Percentiles rank a stretch among this genome's conserved stretches.
Evolutionary conservation across 30 jellyfish, hydroid and myxozoan species (phyloP).

Genomic region (Clytia hemisphaerica): DNA sequence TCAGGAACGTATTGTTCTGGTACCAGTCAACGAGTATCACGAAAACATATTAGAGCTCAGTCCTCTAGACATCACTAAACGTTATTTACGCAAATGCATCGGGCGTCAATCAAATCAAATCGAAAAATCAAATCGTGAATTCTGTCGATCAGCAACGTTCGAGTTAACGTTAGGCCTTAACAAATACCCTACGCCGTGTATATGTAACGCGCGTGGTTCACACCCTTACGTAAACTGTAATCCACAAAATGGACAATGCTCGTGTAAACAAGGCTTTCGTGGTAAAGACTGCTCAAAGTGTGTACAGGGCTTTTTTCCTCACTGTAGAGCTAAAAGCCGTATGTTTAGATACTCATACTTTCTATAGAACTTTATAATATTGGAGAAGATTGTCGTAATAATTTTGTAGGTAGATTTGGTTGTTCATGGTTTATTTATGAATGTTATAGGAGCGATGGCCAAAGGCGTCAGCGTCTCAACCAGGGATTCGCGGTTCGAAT

Average conservation of each 20-base stretch:
- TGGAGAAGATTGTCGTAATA: no score
- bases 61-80: constrained; percentile 23
- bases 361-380: no score
- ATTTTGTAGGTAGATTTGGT: no score
- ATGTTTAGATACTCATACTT: no score
- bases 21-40: constrained; percentile 2
- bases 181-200: constrained; percentile 31
- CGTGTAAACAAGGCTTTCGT: constrained; percentile 17
- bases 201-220: constrained; percentile 23
- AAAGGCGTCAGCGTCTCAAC: no score
- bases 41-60: background rate
- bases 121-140: background rate
- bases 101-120: constrained; percentile 21
- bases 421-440: no score
- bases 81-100: constrained; percentile 29
- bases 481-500: no score
- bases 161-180: constrained; percentile 24
- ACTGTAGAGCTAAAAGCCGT: constrained; percentile 2
- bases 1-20: constrained; percentile 24
- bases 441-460: no score
- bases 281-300: constrained; percentile 25
- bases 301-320: constrained; percentile 11
- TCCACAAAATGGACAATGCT: constrained; percentile 22
- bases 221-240: background rate
- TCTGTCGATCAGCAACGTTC: constrained; percentile 27